A percentile compares a stretch with the other conserved stretches of the same genome.
Conservation (phyloP, 1,140 invertebrate genomes). For the Campoletis sonorensis region DNA sequence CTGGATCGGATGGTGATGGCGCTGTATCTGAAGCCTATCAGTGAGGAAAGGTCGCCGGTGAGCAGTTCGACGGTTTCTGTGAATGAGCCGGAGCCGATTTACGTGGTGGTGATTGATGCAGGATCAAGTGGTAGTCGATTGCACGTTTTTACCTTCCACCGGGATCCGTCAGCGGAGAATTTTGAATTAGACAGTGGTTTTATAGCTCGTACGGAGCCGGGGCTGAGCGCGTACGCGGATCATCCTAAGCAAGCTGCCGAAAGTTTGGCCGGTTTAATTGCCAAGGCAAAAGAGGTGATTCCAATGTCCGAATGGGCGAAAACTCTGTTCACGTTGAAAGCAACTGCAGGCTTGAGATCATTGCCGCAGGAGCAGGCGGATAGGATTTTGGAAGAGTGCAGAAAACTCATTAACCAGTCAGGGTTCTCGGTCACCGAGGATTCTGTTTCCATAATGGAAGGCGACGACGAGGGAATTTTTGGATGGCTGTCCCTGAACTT, state of each 20-base stretch:
- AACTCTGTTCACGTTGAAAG: conserved; percentile 90
- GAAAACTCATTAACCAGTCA: conserved; percentile 81
- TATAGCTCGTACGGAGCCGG: too few relatives aligned
- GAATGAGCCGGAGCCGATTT: too few relatives aligned
- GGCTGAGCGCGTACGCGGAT: conserved; percentile 91
- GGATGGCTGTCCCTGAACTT: conserved; percentile 97
- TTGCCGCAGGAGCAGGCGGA: conserved; percentile 87
- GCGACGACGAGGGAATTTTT: conserved; percentile 94
- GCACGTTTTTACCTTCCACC: too few relatives aligned
- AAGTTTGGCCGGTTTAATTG: conserved; percentile 84
- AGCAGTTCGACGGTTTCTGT: too few relatives aligned
- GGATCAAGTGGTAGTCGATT: too few relatives aligned
- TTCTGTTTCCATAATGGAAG: conserved; percentile 95
- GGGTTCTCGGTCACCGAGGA: conserved; percentile 84
- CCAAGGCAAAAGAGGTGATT: conserved; percentile 86
- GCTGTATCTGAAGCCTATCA: too few relatives aligned
- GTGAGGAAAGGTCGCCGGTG: too few relatives aligned
- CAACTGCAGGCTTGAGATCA: conserved; percentile 93
- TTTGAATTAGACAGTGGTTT: too few relatives aligned
- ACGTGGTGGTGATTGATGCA: too few relatives aligned
- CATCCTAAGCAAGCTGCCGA: conserved; percentile 86
- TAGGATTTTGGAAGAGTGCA: conserved; percentile 83
- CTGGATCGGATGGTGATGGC: too few relatives aligned
- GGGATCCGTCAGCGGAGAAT: too few relatives aligned
- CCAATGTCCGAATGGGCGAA: conserved; percentile 83